Base-by-base conservation (phyloP, 2,888 invertebrate genomes). In the Nymphalis c-album region DNA sequence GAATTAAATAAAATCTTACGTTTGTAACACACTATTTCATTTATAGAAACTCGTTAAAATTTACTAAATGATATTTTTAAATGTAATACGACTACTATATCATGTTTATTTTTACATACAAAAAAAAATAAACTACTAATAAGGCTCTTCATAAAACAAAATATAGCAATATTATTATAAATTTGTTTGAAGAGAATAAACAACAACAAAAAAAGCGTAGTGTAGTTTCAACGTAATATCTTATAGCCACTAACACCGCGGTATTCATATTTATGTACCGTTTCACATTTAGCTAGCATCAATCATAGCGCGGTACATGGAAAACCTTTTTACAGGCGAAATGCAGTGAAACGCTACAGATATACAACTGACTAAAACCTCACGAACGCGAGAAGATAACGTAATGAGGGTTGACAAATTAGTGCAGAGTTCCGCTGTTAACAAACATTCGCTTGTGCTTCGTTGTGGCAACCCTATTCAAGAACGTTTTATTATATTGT, bases 371-470 rank as follows among this genome's bases (percentile, higher is more conserved):
- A 80, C 83, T 83, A 80, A 82, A 82, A 82, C 80, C 80, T 80
- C 82, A 75, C 78, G 79, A 82, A 83, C 73, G 77, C 80, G 77
- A 75, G 76, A 78, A 85, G 84, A 86, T 85, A 85, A 80, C 82
- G 80, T 86, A 85, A 86, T 85, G 85, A 85, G 85, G 82, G 84
- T 84, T 84, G 85, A 85, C 85, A 85, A 86, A 86, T 87, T 86
- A 85, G 85, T 82, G 80, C 80, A 70, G 80, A 79, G 83, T 82
- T 80, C 80, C 80, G 81, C 73, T 77, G 80, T 84, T 78, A 77
- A 78, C 80, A 81, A 84, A 85, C 81, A 82, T 76, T 80, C 76
- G 76, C 35, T 73, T 74, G 71, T 73, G 68, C 67, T 62, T 71
- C 68, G 60, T 72, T 68, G 67, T 64, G 58, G 69, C 58, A 67